Conservation (phyloP, 2,888 invertebrate species). For the Neoscelio sp. region DNA sequence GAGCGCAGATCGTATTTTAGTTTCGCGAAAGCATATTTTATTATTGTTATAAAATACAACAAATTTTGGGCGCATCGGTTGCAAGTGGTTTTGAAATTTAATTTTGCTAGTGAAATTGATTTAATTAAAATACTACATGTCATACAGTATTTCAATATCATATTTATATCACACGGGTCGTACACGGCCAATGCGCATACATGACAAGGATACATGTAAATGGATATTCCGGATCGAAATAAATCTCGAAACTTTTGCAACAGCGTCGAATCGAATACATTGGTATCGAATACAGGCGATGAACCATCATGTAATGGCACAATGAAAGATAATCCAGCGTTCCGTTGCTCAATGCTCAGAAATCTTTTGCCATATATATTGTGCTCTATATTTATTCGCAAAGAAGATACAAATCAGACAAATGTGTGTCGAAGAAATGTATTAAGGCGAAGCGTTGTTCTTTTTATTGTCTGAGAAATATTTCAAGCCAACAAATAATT, state of each 20-base stretch:
- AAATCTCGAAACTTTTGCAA: conserved; percentile 63
- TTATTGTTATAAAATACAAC: conserved; percentile 42
- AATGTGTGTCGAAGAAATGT: too few relatives aligned
- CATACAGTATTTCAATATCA: conserved; percentile 52
- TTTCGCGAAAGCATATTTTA: conserved; percentile 41
- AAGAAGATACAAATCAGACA: conserved; percentile 17
- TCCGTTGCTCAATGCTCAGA: conserved; percentile 58
- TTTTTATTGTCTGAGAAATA: too few relatives aligned
- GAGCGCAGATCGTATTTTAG: conserved; percentile 19
- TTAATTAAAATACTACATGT: conserved; percentile 54
- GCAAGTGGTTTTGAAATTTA: conserved; percentile 49
- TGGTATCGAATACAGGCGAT: conserved; percentile 64
- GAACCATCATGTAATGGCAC: conserved; percentile 66
- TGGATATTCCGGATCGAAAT: conserved; percentile 63
- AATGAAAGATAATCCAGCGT: conserved; percentile 64
- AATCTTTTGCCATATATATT: conserved; percentile 61
- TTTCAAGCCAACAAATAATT: too few relatives aligned
- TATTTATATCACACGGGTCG: conserved; percentile 48
- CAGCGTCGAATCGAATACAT: conserved; percentile 58
- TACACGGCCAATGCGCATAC: conserved; percentile 1
- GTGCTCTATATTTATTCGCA: conserved; percentile 44
- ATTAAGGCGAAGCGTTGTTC: too few relatives aligned
- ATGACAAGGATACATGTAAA: conserved; percentile 49
- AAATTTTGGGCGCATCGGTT: conserved; percentile 36
- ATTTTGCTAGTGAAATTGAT: conserved; percentile 54